phyloP scores from a whole-genome alignment of 2,797 vertebrate genomes.

The Moxostoma hubbsi region DNA sequence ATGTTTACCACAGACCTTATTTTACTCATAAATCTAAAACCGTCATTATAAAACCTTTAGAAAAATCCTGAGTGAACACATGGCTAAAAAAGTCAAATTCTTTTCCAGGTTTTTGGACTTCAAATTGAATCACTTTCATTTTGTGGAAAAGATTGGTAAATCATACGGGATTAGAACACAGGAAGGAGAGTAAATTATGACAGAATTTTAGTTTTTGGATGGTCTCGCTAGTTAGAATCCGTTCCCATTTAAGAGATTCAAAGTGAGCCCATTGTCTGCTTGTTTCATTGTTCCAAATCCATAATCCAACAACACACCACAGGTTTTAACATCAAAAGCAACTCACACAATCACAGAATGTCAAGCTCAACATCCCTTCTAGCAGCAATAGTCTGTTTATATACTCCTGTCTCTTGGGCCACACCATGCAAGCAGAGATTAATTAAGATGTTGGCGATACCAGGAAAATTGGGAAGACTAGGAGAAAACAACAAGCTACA shows the following conservation, averaged over 20 bases:
- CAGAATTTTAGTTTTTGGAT: background rate
- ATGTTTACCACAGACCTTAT: too few relatives aligned
- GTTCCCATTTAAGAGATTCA: background rate
- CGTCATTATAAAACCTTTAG: too few relatives aligned
- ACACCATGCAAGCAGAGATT: background rate
- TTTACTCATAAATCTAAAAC: too few relatives aligned
- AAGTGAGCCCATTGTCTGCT: background rate
- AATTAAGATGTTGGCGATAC: background rate
- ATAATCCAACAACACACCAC: background rate
- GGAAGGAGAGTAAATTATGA: too few relatives aligned
- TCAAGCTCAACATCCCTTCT: background rate
- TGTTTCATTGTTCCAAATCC: background rate
- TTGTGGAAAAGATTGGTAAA: too few relatives aligned
- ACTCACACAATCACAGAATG: background rate
- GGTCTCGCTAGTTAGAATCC: background rate
- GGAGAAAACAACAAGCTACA: too few relatives aligned
- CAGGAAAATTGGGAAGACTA: background rate
- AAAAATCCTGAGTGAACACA: too few relatives aligned
- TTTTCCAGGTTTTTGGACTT: too few relatives aligned
- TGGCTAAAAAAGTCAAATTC: too few relatives aligned
- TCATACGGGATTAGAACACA: too few relatives aligned
- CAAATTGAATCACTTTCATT: too few relatives aligned
- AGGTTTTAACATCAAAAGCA: conserved; percentile 3
- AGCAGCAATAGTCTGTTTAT: background rate
- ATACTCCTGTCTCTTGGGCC: background rate